These are phyloP conservation scores for Acanthaster planci DNA, from an alignment of 35 echinoderm and acorn worm genomes.

Conservation along the genomic window DNA sequence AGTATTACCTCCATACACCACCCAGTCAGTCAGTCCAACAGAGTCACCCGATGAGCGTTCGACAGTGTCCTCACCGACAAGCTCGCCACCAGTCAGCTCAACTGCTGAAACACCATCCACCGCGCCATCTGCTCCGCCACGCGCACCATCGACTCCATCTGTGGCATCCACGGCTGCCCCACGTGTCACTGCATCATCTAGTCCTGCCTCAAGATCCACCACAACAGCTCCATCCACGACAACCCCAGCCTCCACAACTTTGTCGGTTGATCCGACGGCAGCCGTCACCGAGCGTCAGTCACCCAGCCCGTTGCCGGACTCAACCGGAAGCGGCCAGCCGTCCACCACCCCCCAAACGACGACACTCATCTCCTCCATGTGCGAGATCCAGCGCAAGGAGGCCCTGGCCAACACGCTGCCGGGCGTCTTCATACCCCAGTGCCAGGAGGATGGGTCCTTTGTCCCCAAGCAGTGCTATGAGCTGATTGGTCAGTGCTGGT, in stretches of 20 bases:
- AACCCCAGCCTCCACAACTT: not conserved
- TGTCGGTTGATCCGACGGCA: not conserved
- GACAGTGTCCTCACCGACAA: not conserved
- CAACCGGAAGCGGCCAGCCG: not conserved
- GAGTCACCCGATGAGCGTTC: not conserved
- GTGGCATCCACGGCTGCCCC: not conserved
- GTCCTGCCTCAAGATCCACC: not conserved
- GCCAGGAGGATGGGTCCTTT: conserved; percentile 42
- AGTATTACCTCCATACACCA: conserved; percentile 6
- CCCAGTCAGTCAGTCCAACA: not conserved
- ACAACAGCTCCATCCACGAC: not conserved
- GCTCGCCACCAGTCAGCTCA: not conserved
- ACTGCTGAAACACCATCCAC: not conserved
- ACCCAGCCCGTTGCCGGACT: not conserved
- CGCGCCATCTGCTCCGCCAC: too few relatives aligned
- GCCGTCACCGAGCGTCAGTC: too few relatives aligned
- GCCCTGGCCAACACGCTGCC: conserved; percentile 6
- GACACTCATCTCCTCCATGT: not conserved
- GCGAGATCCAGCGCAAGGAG: not conserved
- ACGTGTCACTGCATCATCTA: not conserved
- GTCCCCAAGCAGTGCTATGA: conserved; percentile 38
- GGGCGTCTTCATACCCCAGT: conserved; percentile 38
- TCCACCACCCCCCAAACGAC: not conserved
- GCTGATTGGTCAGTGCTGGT: conserved; percentile 50
- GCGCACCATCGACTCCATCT: not conserved